Base-by-base conservation (phyloP, 2,113 vertebrate genomes). In the Brachypteracias leptosomus region DNA sequence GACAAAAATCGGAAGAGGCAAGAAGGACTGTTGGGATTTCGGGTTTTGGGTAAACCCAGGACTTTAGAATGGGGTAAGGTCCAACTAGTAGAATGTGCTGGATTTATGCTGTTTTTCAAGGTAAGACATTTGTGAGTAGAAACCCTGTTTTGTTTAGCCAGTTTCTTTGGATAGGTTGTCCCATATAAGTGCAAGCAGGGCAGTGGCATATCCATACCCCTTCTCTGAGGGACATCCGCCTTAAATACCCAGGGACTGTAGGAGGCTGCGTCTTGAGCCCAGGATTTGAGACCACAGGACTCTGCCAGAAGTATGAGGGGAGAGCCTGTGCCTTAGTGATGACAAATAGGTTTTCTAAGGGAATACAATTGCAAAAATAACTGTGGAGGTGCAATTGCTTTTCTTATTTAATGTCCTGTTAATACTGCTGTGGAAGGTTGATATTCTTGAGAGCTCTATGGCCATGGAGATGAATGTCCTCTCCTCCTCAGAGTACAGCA, bases 131-230 rank as follows among this genome's bases (percentile, higher is more conserved):
- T 63, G 28, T 76, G 46, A 49, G 38, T 71, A 62, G 59, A 80
- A 59, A 51, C 16, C 4, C 10, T 24, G 9, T 18, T 66, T 52
- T 51, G 11, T 54, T 90, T 61, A 73, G 14, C 40, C 8, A 13
- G 13, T 70, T 90, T 55, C n/a, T 73, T 80, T 70, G 51, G 19
- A 19, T 61, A 70, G 36, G 33, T 66, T 71, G 21, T 40, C 42
- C 63, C 17, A 3, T 38, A 7, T 81, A 47, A 74, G 35, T 66
- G 9, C 22, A 46, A 29, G 57, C 13, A 59, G 31, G 16, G 15
- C 7, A 10, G 29, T 58, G 70, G 13, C 26, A 42, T 0, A 0
- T 66, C 35, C 29, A 20, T 67, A 35, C 1, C 17, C 13, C 11
- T 77, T 89, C 19, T 49, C 33, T 36, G 26, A 31, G 25, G 24